Conservation (phyloP, 2,888 invertebrate species). For the Ophion obscuratus region DNA sequence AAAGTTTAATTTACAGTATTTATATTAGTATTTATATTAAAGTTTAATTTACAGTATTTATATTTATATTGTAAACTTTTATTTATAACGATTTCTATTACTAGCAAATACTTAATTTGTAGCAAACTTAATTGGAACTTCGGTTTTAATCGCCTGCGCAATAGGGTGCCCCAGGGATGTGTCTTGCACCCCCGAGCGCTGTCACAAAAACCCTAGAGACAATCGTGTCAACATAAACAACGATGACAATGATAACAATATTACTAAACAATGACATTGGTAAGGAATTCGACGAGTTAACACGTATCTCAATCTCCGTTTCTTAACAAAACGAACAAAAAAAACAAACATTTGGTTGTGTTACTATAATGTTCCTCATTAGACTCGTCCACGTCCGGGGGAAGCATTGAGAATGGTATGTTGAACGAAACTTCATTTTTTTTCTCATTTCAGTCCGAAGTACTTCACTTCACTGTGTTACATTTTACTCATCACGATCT, state of each 20-base stretch:
- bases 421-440: slow-evolving; percentile 73
- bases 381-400: slow-evolving; percentile 79
- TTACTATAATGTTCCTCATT: slow-evolving; percentile 72
- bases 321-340: slow-evolving; percentile 26
- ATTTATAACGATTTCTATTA: too few relatives aligned
- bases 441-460: slow-evolving; percentile 59
- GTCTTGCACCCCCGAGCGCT: too few relatives aligned
- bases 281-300: slow-evolving; percentile 45
- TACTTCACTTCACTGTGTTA: slow-evolving; percentile 53
- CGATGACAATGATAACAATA: slow-evolving; percentile 13
- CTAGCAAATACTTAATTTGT: too few relatives aligned
- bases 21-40: too few relatives aligned
- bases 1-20: too few relatives aligned
- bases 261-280: slow-evolving; percentile 16
- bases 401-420: slow-evolving; percentile 82
- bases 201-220: too few relatives aligned
- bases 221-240: slow-evolving; percentile 1
- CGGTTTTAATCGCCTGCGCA: too few relatives aligned
- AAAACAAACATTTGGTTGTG: slow-evolving; percentile 37
- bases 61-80: too few relatives aligned
- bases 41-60: too few relatives aligned
- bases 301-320: slow-evolving; percentile 45
- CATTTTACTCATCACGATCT: slow-evolving; percentile 53
- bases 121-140: too few relatives aligned
- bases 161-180: too few relatives aligned